Conservation (phyloP, 2,113 vertebrate species). For the Phalacrocorax brasilianus region DNA sequence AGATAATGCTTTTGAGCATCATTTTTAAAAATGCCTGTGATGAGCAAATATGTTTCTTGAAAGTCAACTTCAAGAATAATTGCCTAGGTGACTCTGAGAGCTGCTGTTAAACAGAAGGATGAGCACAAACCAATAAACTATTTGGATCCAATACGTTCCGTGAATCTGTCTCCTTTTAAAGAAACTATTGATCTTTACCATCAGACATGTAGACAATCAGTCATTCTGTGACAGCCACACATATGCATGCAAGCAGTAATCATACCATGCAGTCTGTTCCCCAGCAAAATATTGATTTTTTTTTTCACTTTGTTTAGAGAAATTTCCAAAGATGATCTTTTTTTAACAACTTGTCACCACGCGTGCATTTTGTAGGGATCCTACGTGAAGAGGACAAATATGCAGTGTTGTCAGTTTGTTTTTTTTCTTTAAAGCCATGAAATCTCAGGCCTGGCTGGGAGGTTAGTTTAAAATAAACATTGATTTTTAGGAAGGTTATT, state of each 20-base stretch:
- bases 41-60: neutral
- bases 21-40: neutral
- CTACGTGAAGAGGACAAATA: neutral
- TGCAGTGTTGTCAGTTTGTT: neutral
- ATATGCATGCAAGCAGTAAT: slow-evolving; percentile 39
- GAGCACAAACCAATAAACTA: slow-evolving; percentile 53
- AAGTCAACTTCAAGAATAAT: slow-evolving; percentile 22
- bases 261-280: neutral
- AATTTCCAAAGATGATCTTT: neutral
- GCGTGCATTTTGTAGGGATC: neutral
- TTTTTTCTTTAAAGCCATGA: neutral
- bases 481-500: slow-evolving; percentile 68
- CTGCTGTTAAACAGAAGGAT: slow-evolving; percentile 48
- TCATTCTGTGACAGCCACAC: slow-evolving; percentile 42
- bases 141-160: slow-evolving; percentile 49
- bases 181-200: slow-evolving; percentile 55
- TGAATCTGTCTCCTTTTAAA: slow-evolving; percentile 54
- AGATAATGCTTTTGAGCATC: neutral
- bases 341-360: neutral
- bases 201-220: neutral
- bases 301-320: neutral
- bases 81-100: slow-evolving; percentile 1
- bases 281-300: neutral
- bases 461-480: slow-evolving; percentile 46
- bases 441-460: neutral